Conservation (phyloP, 2,113 vertebrate species). For the Geococcyx californianus region DNA sequence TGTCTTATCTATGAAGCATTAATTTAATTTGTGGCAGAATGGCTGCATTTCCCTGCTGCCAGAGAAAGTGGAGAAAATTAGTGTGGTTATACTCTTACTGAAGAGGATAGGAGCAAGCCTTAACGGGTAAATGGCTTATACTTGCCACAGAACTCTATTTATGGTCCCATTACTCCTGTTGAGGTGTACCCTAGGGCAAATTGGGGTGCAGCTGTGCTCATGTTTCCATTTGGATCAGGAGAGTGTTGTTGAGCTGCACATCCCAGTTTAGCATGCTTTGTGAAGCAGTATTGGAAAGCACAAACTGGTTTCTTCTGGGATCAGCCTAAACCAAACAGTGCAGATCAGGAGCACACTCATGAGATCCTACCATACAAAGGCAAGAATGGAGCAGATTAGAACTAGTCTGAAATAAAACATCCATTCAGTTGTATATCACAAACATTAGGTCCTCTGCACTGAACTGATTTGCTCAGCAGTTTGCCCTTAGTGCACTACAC, state of each 20-base stretch:
- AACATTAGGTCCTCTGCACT: not conserved
- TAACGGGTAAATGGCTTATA: not conserved
- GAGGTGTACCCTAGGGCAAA: not conserved
- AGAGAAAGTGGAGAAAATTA: not conserved
- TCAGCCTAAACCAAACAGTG: not conserved
- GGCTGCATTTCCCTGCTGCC: not conserved
- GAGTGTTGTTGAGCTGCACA: not conserved
- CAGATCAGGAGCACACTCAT: not conserved
- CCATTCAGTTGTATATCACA: not conserved
- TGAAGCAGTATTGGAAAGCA: not conserved
- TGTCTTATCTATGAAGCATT: constrained; percentile 20
- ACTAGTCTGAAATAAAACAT: not conserved
- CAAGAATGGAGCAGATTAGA: not conserved
- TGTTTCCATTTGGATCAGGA: not conserved
- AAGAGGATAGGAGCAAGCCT: not conserved
- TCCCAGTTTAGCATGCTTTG: not conserved
- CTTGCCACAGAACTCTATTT: not conserved
- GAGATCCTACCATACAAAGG: not conserved
- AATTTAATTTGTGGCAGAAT: constrained; percentile 22
- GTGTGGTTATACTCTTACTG: not conserved
- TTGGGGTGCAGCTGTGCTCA: not conserved
- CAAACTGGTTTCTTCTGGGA: not conserved
- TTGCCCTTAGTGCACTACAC: not conserved
- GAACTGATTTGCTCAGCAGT: not conserved
- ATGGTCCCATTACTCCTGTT: not conserved